Percentiles rank a stretch among this genome's conserved stretches.
Evolutionary conservation across 2,888 invertebrate species (phyloP).

Genomic region (Drosophila nr. fundita): DNA sequence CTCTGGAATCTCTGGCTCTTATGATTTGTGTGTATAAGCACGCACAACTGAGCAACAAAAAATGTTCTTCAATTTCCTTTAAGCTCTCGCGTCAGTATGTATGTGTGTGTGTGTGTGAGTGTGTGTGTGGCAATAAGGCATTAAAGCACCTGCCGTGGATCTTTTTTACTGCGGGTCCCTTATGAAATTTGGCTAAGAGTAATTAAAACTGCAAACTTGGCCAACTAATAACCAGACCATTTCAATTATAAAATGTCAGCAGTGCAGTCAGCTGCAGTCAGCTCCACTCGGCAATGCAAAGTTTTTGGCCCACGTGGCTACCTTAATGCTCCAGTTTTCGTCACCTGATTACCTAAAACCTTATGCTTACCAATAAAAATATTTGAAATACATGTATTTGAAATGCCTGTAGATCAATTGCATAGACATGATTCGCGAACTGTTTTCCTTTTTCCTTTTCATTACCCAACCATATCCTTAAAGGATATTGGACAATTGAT

Average conservation of each 20-base stretch:
- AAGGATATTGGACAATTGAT: conserved; percentile 44
- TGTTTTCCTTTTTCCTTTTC: too few species aligned
- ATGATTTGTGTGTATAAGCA: conserved; percentile 41
- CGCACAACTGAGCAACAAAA: conserved; percentile 29
- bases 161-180: not conserved
- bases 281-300: not conserved
- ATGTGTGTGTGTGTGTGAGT: not conserved
- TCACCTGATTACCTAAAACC: not conserved
- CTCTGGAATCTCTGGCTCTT: conserved; percentile 6
- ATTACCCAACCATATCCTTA: too few species aligned
- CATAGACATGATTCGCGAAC: too few species aligned
- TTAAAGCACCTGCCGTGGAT: conserved; percentile 36
- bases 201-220: conserved; percentile 27
- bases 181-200: not conserved
- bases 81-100: not conserved
- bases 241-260: conserved; percentile 31
- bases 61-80: conserved; percentile 9
- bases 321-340: not conserved
- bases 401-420: too few species aligned
- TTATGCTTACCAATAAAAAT: not conserved
- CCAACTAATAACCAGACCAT: conserved; percentile 46
- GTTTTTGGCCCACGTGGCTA: not conserved
- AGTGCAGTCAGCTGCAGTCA: too few species aligned
- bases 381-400: not conserved
- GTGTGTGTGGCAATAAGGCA: conserved; percentile 55